These are phyloP conservation scores for Dicrostonyx torquatus DNA, from an alignment of 2,797 vertebrate genomes.

Conservation along the genomic window DNA sequence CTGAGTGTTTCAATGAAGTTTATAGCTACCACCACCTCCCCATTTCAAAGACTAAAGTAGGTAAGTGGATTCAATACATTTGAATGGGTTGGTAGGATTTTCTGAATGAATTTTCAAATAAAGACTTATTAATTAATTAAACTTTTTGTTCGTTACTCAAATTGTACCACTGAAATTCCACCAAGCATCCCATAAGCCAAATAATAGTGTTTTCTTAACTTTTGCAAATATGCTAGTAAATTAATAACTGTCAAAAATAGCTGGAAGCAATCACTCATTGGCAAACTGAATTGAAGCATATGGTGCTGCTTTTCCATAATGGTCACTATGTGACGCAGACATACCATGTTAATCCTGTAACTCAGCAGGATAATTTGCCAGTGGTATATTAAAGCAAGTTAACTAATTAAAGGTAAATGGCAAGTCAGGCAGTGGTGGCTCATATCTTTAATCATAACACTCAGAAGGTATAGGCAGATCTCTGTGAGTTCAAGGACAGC, in stretches of 20 bases:
- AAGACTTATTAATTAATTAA: neutral
- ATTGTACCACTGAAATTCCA: neutral
- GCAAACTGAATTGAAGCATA: neutral
- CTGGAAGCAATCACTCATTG: neutral
- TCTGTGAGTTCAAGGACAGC: neutral
- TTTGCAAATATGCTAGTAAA: neutral
- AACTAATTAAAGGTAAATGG: neutral
- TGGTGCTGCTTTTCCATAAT: neutral
- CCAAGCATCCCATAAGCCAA: neutral
- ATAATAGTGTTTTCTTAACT: neutral
- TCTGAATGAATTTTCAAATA: neutral
- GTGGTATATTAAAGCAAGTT: neutral
- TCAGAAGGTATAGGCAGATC: neutral
- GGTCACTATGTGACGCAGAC: neutral
- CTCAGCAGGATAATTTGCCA: neutral
- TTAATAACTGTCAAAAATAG: neutral
- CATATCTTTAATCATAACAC: neutral
- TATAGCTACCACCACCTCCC: neutral
- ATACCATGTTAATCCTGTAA: neutral
- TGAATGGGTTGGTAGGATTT: neutral
- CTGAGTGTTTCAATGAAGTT: neutral
- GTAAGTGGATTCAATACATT: neutral
- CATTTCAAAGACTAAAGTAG: neutral
- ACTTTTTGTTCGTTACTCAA: neutral
- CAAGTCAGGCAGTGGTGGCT: neutral